Evolutionary conservation across 1,140 invertebrate species (phyloP).

Genomic region (Drosophila asahinai): DNA sequence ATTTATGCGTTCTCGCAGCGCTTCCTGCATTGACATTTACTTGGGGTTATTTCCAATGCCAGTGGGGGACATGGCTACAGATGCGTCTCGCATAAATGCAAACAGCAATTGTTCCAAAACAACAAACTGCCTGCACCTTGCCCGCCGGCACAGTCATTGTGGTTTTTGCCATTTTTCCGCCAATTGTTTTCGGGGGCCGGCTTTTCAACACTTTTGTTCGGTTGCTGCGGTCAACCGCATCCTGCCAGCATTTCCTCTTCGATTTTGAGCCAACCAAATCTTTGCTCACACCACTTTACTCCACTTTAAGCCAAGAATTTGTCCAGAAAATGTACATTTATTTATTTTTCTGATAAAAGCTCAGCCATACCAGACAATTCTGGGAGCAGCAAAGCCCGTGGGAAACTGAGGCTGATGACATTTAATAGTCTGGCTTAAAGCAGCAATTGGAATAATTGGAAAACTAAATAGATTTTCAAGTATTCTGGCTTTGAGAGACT

Average conservation of each 20-base stretch:
- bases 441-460: neutral
- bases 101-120: constrained; percentile 41
- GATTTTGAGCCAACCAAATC: constrained; percentile 2
- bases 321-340: neutral
- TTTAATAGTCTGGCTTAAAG: neutral
- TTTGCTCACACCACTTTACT: neutral
- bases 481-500: neutral
- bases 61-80: constrained; percentile 5
- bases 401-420: neutral
- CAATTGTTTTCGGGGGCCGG: constrained; percentile 59
- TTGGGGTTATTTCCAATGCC: constrained; percentile 72
- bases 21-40: constrained; percentile 81
- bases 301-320: constrained; percentile 7
- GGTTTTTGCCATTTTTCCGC: constrained; percentile 56
- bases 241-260: constrained; percentile 15
- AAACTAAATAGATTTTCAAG: neutral
- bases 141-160: constrained; percentile 11
- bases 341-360: neutral
- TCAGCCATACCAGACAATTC: neutral
- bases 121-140: constrained; percentile 31
- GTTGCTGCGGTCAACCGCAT: constrained; percentile 43
- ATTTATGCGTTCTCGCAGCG: constrained; percentile 65
- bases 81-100: constrained; percentile 63
- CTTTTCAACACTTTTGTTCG: constrained; percentile 61
- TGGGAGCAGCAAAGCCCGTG: too few relatives aligned